Percentiles rank a stretch among this genome's conserved stretches.
These are phyloP conservation scores for Platygyra sinensis DNA, from an alignment of 64 coral and sea anemone species.

Conservation along the genomic window DNA sequence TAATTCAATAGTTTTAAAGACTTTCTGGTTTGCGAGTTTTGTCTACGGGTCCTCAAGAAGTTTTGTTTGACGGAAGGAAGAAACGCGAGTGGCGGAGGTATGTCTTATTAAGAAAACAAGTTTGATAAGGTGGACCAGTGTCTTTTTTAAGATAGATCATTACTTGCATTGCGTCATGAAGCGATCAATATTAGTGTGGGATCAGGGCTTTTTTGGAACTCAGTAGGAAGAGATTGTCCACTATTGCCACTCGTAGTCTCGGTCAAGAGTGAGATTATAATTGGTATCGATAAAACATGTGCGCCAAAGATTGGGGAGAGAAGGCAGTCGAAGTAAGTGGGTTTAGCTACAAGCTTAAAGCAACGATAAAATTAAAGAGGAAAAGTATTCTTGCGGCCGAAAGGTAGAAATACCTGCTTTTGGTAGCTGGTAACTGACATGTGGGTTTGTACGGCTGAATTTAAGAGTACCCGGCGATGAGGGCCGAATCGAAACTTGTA, in stretches of 20 bases:
- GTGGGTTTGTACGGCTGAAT: too few relatives aligned
- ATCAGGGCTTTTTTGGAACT: not conserved
- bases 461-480: too few relatives aligned
- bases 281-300: not conserved
- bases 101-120: not conserved
- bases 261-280: not conserved
- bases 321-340: too few relatives aligned
- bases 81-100: not conserved
- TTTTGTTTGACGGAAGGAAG: not conserved
- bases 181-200: not conserved
- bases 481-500: too few relatives aligned
- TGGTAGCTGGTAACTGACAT: not conserved
- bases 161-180: not conserved
- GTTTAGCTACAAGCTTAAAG: too few relatives aligned
- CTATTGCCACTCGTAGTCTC: not conserved
- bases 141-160: not conserved
- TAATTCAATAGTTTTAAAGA: not conserved
- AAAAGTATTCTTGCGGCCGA: not conserved
- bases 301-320: not conserved
- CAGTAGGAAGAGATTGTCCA: not conserved
- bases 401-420: constrained; percentile 4
- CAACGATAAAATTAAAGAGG: too few relatives aligned
- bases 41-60: not conserved
- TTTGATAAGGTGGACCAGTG: not conserved
- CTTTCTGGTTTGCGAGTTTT: not conserved